Conservation (phyloP, 1,140 invertebrate genomes). For the Dendrolimus punctatus region DNA sequence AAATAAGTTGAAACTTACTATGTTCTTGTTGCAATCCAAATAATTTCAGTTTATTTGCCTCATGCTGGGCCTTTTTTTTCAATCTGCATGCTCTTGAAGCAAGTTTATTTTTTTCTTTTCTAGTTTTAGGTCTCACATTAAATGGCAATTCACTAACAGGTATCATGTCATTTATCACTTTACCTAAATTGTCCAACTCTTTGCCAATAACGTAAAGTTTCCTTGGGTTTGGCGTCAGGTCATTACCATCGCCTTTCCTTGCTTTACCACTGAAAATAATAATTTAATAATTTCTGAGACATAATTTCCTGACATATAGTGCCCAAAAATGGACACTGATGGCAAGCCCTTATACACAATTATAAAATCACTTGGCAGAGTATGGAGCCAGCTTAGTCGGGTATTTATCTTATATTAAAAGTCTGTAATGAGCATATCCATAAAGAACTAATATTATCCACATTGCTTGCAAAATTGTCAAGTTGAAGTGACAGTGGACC, state of each 20-base stretch:
- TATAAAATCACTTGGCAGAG: too few relatives aligned
- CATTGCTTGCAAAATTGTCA: too few relatives aligned
- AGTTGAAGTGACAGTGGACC: too few relatives aligned
- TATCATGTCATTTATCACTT: conserved; percentile 95
- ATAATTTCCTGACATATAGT: too few relatives aligned
- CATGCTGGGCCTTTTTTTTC: conserved; percentile 96
- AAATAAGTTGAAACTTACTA: conserved; percentile 76
- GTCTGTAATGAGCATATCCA: too few relatives aligned
- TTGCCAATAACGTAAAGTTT: conserved; percentile 93
- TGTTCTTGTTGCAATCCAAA: conserved; percentile 95
- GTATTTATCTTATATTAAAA: too few relatives aligned
- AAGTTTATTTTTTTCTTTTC: conserved; percentile 98
- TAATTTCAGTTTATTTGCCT: conserved; percentile 96
- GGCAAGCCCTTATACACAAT: too few relatives aligned
- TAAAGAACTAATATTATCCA: too few relatives aligned
- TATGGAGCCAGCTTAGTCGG: too few relatives aligned
- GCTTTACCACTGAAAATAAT: conserved; percentile 86
- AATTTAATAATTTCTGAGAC: too few relatives aligned
- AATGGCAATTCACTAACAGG: conserved; percentile 94
- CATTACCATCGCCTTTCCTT: conserved; percentile 97
- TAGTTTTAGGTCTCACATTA: conserved; percentile 89
- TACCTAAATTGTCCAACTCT: conserved; percentile 92
- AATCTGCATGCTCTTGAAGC: conserved; percentile 95
- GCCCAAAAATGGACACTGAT: too few relatives aligned
- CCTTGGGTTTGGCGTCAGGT: conserved; percentile 94